phyloP scores from a whole-genome alignment of 1,140 invertebrate genomes.

The Centruroides sculpturatus region DNA sequence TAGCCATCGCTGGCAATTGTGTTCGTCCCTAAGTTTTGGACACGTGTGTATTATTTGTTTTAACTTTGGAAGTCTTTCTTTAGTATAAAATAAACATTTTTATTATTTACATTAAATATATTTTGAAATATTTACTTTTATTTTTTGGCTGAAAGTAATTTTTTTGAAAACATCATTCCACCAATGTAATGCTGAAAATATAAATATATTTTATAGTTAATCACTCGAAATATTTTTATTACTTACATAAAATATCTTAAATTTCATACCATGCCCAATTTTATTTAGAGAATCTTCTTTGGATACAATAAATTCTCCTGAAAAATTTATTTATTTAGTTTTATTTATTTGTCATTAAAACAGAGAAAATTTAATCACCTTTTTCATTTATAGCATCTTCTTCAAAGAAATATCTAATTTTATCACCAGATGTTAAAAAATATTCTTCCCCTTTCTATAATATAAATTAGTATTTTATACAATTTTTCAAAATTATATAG shows the following conservation, averaged over 20 bases:
- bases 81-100: background rate
- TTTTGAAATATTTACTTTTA: constrained; percentile 34
- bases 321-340: background rate
- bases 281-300: constrained; percentile 56
- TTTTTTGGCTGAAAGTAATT: constrained; percentile 64
- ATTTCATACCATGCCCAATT: constrained; percentile 53
- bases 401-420: constrained; percentile 87
- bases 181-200: constrained; percentile 58
- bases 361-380: constrained; percentile 32
- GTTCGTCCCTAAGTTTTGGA: no score
- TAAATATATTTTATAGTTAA: background rate
- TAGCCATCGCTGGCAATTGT: no score
- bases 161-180: constrained; percentile 64
- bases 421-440: constrained; percentile 82
- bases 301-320: constrained; percentile 43
- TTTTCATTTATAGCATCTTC: constrained; percentile 54
- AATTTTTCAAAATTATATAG: background rate
- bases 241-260: background rate
- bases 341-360: background rate
- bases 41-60: no score
- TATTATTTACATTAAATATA: background rate
- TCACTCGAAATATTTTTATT: background rate
- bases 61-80: no score
- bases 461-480: background rate
- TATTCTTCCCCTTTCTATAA: constrained; percentile 38